Conservation (phyloP, 2,888 invertebrate species). For the Temnothorax ravouxi region DNA sequence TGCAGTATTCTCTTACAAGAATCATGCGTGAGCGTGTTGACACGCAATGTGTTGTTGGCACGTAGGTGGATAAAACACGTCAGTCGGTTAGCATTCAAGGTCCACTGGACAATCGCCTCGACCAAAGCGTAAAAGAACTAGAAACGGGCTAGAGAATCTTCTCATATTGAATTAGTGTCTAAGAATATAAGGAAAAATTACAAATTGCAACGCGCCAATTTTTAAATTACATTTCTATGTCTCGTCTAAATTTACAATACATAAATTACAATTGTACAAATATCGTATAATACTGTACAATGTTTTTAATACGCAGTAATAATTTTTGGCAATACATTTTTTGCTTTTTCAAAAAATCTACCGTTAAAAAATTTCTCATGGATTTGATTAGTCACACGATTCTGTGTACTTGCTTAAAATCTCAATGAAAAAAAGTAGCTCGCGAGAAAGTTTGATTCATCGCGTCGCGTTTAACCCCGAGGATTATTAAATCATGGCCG, state of each 20-base stretch:
- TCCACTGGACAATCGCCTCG: slow-evolving; percentile 41
- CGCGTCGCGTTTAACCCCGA: slow-evolving; percentile 24
- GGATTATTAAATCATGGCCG: slow-evolving; percentile 41
- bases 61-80: slow-evolving; percentile 57
- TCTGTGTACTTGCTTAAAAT: background rate
- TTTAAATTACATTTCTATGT: background rate
- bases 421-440: background rate
- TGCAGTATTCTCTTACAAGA: slow-evolving; percentile 43
- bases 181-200: background rate
- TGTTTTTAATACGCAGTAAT: background rate
- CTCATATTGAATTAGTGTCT: background rate
- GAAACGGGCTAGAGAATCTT: slow-evolving; percentile 12
- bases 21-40: slow-evolving; percentile 53
- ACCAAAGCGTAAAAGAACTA: slow-evolving; percentile 24
- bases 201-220: background rate
- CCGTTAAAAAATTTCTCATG: background rate
- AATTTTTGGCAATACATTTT: background rate
- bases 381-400: background rate
- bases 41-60: slow-evolving; percentile 54
- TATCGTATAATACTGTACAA: background rate
- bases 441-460: slow-evolving; percentile 43
- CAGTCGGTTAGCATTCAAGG: slow-evolving; percentile 64
- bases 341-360: background rate
- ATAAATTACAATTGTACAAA: background rate
- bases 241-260: background rate